Base-by-base conservation (phyloP, 2,888 invertebrate species). In the Gerris lacustris region DNA sequence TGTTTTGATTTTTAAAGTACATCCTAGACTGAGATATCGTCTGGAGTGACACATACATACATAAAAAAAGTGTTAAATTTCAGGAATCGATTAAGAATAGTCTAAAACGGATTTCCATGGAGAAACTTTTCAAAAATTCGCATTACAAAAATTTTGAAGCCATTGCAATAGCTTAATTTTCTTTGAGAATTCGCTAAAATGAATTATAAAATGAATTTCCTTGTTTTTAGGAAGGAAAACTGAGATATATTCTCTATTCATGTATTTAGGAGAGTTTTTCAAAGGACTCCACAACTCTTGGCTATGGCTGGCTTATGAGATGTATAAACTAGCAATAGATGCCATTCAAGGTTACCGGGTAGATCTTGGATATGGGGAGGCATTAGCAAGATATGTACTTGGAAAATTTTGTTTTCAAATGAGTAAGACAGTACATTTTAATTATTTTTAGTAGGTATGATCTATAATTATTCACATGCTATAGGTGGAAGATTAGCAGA, bases 241-340 rank as follows among this genome's bases (percentile, higher is more conserved):
- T n/a, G 64, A 64, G 7, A 64, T 31, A 17, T 64, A 18, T 64
- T 64, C 64, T n/a, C 17, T 64, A 64, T 31, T 64, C 18, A 64
- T 64, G 64, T 64, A 64, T 17, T 18, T 64, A 9, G 64, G 64
- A 64, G 31, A 64, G 17, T 64, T 18, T 17, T 64, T 64, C 64
- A 31, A 17, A 31, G 64, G 31, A n/a, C 31, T 64, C 9, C 64
- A 64, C 17, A n/a, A 9, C 17, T 18, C 64, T 9, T 64, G 64
- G 64, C 9, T 64, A 18, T 64, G 64, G 64, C 17, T 64, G 17
- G 11, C 64, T n/a, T 64, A 64, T 17, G 64, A 64, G 31, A n/a
- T 64, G 17, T 64, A 64, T 17, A 64, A 9, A 9, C 64, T 64
- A 64, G 64, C 64, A 9, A 64, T 9, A 9, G 64, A 64, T n/a